Evolutionary conservation across 2,888 invertebrate species (phyloP), one percentile per base, ranked within the genome.

Genomic region (Drosophila multiciliata): DNA sequence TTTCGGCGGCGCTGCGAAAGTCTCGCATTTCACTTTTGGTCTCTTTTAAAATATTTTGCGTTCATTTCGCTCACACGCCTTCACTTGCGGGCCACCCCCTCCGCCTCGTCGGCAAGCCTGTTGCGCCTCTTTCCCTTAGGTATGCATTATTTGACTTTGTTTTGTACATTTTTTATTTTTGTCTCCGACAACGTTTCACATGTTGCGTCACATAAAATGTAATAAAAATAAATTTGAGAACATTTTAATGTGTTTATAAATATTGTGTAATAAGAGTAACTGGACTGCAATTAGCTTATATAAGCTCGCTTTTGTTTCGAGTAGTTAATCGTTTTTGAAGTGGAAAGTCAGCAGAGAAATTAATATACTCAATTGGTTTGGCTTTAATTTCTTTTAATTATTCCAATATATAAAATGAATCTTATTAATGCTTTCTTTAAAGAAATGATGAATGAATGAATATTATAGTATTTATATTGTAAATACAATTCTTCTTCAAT

Each of bases 51-150:
- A 67, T 70, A 52, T 64, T 61, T 66, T 62, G 33, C 58, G 63
- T 73, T 72, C 66, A 59, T 55, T 75, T 77, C 65, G 42, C 62
- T 63, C 57, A 42, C 59, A 58, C 62, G 33, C 67, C 45, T 49
- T 26, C 64, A 54, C 59, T 78, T 62, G 66, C 64, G 57, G 17
- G 8, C 45, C n/a, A 5, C 23, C 12, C 57, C 45, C 35, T 20
- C 60, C 32, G 11, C 26, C 17, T 20, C 53, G 50, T 53, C 3
- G 15, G 17, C 42, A 26, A 50, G 75, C 89, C 83, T 87, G 87
- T 88, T 88, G 89, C 83, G 72, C 66, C 54, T 58, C 59, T 70
- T 29, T 58, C 67, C 70, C 63, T 65, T 15, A 72, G 78, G 67
- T 68, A 42, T 71, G 59, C 61, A 60, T 67, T 75, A 73, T 73